Percentiles rank a stretch among this genome's conserved stretches.
phyloP scores from a whole-genome alignment of 2,113 vertebrate genomes.

The Rhipidura dahli region DNA sequence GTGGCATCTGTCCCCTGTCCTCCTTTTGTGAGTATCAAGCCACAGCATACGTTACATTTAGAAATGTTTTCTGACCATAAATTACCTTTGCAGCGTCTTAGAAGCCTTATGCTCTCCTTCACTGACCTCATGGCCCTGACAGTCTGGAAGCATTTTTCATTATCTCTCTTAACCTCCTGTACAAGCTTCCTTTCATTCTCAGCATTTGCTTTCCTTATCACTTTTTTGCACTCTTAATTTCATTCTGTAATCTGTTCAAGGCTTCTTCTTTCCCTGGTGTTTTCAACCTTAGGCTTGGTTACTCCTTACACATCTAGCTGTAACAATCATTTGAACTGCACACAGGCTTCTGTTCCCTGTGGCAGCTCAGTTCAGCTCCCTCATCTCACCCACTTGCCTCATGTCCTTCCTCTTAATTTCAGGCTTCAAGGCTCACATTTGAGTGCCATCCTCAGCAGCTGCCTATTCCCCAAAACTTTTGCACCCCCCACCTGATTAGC shows the following conservation, averaged over 20 bases:
- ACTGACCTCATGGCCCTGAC: conserved; percentile 5
- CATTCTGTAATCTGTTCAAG: background rate
- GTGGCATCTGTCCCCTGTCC: conserved; percentile 66
- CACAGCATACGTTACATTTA: conserved; percentile 60
- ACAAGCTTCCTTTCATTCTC: conserved; percentile 54
- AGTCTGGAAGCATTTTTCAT: conserved; percentile 63
- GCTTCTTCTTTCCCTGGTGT: background rate
- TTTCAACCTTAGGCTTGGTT: background rate
- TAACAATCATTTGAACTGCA: background rate
- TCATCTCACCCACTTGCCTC: background rate
- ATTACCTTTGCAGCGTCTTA: conserved; percentile 67
- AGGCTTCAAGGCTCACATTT: background rate
- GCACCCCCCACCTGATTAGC: background rate
- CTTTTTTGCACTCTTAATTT: conserved; percentile 14
- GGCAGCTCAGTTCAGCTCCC: background rate
- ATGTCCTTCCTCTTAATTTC: background rate
- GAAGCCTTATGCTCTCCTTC: conserved; percentile 35
- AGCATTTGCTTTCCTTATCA: conserved; percentile 60
- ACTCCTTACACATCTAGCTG: background rate
- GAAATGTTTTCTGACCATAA: conserved; percentile 70
- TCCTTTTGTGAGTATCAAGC: conserved; percentile 68
- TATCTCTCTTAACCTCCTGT: conserved; percentile 51
- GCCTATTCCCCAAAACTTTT: background rate
- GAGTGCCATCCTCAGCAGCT: background rate
- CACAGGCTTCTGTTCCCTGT: background rate